Evolutionary conservation across 2,113 vertebrate species (phyloP).

Genomic region (Asarcornis scutulata): DNA sequence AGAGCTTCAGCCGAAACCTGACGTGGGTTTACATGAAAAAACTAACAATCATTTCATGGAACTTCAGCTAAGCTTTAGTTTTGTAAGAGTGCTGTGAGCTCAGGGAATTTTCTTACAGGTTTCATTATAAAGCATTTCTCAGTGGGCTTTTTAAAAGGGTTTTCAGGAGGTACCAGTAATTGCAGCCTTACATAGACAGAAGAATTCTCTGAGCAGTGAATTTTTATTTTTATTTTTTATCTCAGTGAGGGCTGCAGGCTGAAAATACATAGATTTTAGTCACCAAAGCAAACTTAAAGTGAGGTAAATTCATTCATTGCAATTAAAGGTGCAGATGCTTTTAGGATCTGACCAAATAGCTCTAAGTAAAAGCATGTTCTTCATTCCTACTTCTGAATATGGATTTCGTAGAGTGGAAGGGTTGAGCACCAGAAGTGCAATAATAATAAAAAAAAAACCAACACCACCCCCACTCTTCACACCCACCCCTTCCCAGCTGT

Average conservation of each 20-base stretch:
- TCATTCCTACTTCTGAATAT: not conserved
- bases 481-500: slow-evolving; percentile 64
- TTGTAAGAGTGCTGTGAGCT: not conserved
- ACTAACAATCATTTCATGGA: slow-evolving; percentile 23
- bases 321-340: not conserved
- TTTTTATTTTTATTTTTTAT: not conserved
- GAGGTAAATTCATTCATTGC: not conserved
- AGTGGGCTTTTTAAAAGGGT: not conserved
- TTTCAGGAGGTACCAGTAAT: not conserved
- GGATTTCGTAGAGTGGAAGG: slow-evolving; percentile 25
- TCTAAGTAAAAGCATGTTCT: not conserved
- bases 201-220: not conserved
- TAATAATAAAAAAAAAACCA: slow-evolving; percentile 41
- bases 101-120: not conserved
- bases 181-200: not conserved
- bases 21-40: not conserved
- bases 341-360: not conserved
- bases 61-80: not conserved
- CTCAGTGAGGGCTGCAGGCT: not conserved
- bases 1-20: not conserved
- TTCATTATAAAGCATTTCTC: slow-evolving; percentile 2
- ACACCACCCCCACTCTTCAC: slow-evolving; percentile 60
- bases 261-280: not conserved
- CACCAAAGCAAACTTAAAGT: not conserved
- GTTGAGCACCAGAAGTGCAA: slow-evolving; percentile 53